Evolutionary conservation across 2,113 vertebrate species (phyloP).

Genomic region (Xenotilapia flavipinnis): DNA sequence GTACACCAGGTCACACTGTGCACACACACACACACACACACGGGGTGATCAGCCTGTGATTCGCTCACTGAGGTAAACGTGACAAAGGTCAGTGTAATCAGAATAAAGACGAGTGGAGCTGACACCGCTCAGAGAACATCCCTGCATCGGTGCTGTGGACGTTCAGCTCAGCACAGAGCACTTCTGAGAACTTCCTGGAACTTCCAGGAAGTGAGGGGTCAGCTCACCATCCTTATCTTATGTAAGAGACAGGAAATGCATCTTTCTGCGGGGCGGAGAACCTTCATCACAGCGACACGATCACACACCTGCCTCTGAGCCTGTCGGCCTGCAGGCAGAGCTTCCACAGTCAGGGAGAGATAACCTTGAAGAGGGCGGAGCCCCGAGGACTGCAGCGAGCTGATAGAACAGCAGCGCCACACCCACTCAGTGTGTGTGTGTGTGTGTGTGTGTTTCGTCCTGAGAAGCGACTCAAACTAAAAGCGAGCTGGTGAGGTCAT

Average conservation of each 20-base stretch:
- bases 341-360: not conserved
- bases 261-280: not conserved
- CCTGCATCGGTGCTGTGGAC: not conserved
- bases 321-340: not conserved
- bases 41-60: not conserved
- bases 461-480: not conserved
- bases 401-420: not conserved
- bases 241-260: not conserved
- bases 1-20: slow-evolving; percentile 89
- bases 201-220: not conserved
- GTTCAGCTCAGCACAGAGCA: not conserved
- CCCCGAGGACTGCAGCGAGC: not conserved
- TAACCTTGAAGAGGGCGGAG: not conserved
- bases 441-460: not conserved
- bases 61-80: not conserved
- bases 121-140: not conserved
- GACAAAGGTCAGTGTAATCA: not conserved
- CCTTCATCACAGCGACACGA: not conserved
- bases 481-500: not conserved
- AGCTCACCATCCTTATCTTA: not conserved
- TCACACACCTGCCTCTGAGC: not conserved
- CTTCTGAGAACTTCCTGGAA: not conserved
- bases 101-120: not conserved
- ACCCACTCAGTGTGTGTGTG: not conserved
- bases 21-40: not conserved